Percentiles rank a stretch among this genome's conserved stretches.
Evolutionary conservation across 2,888 invertebrate genomes (phyloP).

Genomic region (Drosophila neonasuta): DNA sequence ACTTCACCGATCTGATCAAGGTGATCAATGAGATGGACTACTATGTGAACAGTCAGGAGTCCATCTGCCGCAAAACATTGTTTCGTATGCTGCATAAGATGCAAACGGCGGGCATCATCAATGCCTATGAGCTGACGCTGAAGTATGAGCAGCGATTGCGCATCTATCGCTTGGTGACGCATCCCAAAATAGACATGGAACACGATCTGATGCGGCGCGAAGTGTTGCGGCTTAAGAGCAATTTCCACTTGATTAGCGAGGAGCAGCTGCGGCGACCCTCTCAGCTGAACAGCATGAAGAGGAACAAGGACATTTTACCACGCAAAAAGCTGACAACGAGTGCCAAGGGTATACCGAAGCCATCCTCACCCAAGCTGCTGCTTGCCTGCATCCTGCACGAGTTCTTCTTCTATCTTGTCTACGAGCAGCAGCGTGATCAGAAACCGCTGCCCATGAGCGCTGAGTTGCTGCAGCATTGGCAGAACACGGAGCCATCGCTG

Average conservation of each 20-base stretch:
- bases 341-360: slow-evolving; percentile 29
- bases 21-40: slow-evolving; percentile 84
- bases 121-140: slow-evolving; percentile 74
- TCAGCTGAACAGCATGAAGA: slow-evolving; percentile 4
- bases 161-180: slow-evolving; percentile 74
- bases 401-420: slow-evolving; percentile 87
- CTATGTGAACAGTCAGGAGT: slow-evolving; percentile 84
- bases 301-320: slow-evolving; percentile 44
- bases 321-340: slow-evolving; percentile 15
- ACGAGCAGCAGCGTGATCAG: slow-evolving; percentile 83
- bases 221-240: slow-evolving; percentile 73
- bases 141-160: slow-evolving; percentile 67
- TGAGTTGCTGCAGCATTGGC: slow-evolving; percentile 73
- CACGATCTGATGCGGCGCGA: slow-evolving; percentile 70
- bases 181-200: slow-evolving; percentile 75
- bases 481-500: slow-evolving; percentile 76
- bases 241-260: slow-evolving; percentile 64
- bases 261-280: slow-evolving; percentile 54
- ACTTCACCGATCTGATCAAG: slow-evolving; percentile 83
- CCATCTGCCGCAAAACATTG: slow-evolving; percentile 84
- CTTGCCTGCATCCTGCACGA: slow-evolving; percentile 87
- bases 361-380: slow-evolving; percentile 84
- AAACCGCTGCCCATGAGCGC: slow-evolving; percentile 58
- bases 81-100: slow-evolving; percentile 85
- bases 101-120: slow-evolving; percentile 76